phyloP scores from a whole-genome alignment of 1,140 invertebrate genomes.

The Hesperophylax magnus region DNA sequence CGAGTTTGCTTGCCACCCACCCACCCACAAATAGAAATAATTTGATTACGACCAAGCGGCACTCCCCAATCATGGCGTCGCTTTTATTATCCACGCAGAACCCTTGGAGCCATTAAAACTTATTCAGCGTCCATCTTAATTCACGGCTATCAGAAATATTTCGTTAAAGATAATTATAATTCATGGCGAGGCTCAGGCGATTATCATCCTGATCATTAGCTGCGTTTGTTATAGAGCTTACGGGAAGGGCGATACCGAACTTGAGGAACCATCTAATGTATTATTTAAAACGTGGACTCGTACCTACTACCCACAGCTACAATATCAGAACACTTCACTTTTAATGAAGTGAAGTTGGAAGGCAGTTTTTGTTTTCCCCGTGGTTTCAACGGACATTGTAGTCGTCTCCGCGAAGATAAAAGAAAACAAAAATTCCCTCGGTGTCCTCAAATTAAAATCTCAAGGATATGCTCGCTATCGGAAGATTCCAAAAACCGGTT shows the following conservation, averaged over 20 bases:
- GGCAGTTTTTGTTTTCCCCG: neutral
- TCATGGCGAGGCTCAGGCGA: slow-evolving; percentile 1
- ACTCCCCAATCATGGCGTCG: neutral
- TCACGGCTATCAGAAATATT: slow-evolving; percentile 13
- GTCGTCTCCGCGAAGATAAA: neutral
- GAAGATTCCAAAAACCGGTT: slow-evolving; percentile 31
- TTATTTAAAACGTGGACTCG: too few relatives aligned
- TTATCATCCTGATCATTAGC: slow-evolving; percentile 1
- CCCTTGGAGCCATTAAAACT: slow-evolving; percentile 19
- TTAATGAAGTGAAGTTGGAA: neutral
- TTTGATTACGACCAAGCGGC: slow-evolving; percentile 11
- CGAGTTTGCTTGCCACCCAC: neutral
- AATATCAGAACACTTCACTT: too few relatives aligned
- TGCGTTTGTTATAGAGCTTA: neutral
- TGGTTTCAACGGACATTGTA: neutral
- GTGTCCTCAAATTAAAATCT: slow-evolving; percentile 36
- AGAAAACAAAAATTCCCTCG: slow-evolving; percentile 21
- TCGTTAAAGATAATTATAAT: slow-evolving; percentile 27
- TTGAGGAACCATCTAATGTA: too few relatives aligned
- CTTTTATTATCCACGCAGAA: neutral
- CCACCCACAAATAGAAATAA: slow-evolving; percentile 21
- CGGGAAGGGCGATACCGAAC: neutral
- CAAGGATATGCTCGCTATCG: slow-evolving; percentile 24
- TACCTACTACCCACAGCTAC: too few relatives aligned
- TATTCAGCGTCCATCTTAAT: slow-evolving; percentile 30